Conservation (phyloP, 2,113 vertebrate species). For the Erythrolamprus reginae region DNA sequence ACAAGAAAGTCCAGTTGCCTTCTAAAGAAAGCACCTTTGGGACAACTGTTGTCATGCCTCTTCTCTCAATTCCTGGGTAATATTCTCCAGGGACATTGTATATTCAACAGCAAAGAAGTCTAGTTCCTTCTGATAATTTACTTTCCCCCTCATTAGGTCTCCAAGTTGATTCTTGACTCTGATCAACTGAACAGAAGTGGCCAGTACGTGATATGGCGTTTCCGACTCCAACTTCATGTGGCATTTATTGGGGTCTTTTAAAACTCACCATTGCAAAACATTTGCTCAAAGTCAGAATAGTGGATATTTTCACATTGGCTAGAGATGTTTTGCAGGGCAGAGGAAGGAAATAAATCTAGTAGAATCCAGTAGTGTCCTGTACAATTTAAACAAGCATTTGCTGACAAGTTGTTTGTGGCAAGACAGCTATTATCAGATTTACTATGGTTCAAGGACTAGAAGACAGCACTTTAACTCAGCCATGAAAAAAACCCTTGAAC, state of each 20-base stretch:
- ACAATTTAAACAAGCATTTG: neutral
- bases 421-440: neutral
- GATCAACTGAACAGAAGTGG: neutral
- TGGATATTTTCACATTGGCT: neutral
- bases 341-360: neutral
- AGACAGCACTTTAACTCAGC: neutral
- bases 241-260: neutral
- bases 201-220: neutral
- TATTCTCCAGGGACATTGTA: neutral
- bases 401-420: neutral
- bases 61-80: neutral
- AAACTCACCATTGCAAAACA: neutral
- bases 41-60: neutral
- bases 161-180: neutral
- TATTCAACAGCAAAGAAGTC: neutral
- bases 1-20: no score
- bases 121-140: neutral
- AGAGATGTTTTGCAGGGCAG: neutral
- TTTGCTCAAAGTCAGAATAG: neutral
- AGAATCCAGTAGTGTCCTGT: neutral
- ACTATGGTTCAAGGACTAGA: neutral
- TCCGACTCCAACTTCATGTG: neutral
- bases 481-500: neutral
- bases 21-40: no score
- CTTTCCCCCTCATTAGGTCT: neutral